Evolutionary conservation across 2,113 vertebrate species (phyloP).

Genomic region (Anhinga anhinga): DNA sequence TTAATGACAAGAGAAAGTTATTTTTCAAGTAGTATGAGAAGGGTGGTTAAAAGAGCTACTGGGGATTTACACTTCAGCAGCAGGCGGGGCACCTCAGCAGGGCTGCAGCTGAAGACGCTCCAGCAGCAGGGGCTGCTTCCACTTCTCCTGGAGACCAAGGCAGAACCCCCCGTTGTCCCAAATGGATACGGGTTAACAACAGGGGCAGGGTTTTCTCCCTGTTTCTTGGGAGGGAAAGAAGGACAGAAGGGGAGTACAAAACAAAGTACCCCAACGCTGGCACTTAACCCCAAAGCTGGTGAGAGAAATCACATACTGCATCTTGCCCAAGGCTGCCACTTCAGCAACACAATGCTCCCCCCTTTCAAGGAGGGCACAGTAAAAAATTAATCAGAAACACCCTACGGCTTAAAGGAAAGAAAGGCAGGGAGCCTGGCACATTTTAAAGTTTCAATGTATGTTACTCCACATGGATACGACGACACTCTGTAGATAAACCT

Average conservation of each 20-base stretch:
- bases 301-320: neutral
- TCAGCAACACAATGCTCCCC: neutral
- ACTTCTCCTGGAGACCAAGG: neutral
- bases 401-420: neutral
- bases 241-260: neutral
- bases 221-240: neutral
- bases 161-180: neutral
- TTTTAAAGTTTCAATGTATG: neutral
- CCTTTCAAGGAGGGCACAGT: neutral
- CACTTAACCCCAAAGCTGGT: neutral
- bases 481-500: neutral
- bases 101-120: neutral
- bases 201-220: neutral
- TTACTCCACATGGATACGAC: neutral
- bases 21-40: constrained; percentile 47
- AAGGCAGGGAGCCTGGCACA: neutral
- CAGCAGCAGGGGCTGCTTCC: neutral
- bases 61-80: constrained; percentile 20
- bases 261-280: neutral
- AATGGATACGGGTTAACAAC: neutral
- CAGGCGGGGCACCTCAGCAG: neutral
- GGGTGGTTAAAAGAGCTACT: constrained; percentile 45
- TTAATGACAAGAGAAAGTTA: constrained; percentile 61
- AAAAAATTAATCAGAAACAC: neutral
- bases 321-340: neutral